A percentile compares a stretch with the other conserved stretches of the same genome.
Evolutionary conservation across 2,888 invertebrate genomes (phyloP).

Genomic region (Drosophila picticornis): DNA sequence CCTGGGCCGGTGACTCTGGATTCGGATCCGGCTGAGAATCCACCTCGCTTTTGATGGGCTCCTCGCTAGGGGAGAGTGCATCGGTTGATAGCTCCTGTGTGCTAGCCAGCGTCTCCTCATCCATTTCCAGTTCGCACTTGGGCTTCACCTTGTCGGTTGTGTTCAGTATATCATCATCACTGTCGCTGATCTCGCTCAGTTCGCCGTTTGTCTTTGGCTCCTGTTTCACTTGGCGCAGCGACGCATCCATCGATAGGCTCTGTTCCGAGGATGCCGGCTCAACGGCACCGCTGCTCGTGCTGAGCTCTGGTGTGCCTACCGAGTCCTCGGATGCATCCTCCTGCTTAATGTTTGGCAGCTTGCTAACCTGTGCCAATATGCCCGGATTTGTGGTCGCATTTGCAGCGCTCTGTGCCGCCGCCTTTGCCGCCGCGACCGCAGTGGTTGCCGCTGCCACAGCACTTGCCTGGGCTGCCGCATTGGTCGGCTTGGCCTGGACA

Average conservation of each 20-base stretch:
- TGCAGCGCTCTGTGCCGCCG: constrained; percentile 81
- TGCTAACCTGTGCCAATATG: constrained; percentile 71
- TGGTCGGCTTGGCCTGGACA: constrained; percentile 49
- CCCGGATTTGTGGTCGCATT: constrained; percentile 82
- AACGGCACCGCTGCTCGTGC: constrained; percentile 2
- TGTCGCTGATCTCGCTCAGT: constrained; percentile 95
- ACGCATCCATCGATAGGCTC: constrained; percentile 1
- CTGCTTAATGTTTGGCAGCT: constrained; percentile 63
- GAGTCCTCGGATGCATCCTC: constrained; percentile 64
- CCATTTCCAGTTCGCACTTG: constrained; percentile 62
- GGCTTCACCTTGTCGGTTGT: constrained; percentile 88
- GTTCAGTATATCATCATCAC: constrained; percentile 94
- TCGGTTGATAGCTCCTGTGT: constrained; percentile 48
- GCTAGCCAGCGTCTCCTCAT: constrained; percentile 27
- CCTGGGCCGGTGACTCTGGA: constrained; percentile 40
- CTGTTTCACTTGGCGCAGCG: constrained; percentile 50
- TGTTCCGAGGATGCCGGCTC: constrained; percentile 27
- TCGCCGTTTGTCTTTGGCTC: constrained; percentile 84
- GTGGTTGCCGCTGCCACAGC: constrained; percentile 83
- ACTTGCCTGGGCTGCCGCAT: constrained; percentile 81
- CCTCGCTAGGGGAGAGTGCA: constrained; percentile 39
- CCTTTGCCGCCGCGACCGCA: constrained; percentile 82
- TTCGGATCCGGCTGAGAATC: constrained; percentile 2
- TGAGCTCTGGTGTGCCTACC: constrained; percentile 43
- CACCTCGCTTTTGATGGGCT: constrained; percentile 36